Conservation (phyloP, 2,888 invertebrate species). For the Ectemnius lituratus region DNA sequence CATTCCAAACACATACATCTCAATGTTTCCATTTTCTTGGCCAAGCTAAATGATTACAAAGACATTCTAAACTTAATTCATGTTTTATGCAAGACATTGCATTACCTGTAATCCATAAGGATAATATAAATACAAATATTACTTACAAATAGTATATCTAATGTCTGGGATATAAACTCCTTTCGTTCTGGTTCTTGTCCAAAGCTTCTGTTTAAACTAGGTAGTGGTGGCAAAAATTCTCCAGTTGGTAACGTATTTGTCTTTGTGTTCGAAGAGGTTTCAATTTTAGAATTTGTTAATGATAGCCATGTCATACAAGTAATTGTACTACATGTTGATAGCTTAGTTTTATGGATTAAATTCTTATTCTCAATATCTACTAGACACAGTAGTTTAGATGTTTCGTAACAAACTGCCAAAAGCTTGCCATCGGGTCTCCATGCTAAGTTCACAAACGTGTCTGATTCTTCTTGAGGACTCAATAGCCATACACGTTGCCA, state of each 20-base stretch:
- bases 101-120: no score
- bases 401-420: conserved; percentile 79
- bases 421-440: conserved; percentile 98
- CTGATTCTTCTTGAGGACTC: conserved; percentile 85
- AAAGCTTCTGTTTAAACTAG: conserved; percentile 77
- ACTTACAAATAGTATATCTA: conserved; percentile 77
- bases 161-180: conserved; percentile 78
- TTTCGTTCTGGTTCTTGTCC: conserved; percentile 74
- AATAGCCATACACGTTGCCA: conserved; percentile 96
- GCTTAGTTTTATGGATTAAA: conserved; percentile 82
- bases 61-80: not conserved
- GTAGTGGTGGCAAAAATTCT: conserved; percentile 79
- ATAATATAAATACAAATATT: not conserved
- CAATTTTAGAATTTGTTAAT: conserved; percentile 56
- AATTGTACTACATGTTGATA: conserved; percentile 79
- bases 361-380: conserved; percentile 93
- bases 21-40: conserved; percentile 83
- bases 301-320: conserved; percentile 87
- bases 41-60: conserved; percentile 81
- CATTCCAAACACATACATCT: conserved; percentile 89
- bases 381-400: conserved; percentile 76
- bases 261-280: conserved; percentile 40
- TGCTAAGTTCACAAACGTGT: conserved; percentile 87
- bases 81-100: not conserved
- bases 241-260: conserved; percentile 66